These are phyloP conservation scores for Neostethus bicornis DNA, from an alignment of 2,797 vertebrate species.

Conservation along the genomic window DNA sequence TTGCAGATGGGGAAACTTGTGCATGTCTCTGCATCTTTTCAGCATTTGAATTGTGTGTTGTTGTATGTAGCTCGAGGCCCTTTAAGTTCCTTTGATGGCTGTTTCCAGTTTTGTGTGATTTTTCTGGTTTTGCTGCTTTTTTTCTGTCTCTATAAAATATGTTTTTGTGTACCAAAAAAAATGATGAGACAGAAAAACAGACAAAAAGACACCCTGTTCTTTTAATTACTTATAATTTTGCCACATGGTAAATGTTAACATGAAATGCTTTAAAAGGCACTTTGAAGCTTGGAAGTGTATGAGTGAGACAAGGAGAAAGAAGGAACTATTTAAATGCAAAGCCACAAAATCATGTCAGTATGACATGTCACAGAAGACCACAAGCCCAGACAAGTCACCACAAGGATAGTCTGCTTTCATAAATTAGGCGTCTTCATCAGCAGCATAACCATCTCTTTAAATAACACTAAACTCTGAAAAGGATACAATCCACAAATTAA, in stretches of 20 bases:
- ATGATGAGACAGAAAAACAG: neutral
- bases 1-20: neutral
- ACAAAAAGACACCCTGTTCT: neutral
- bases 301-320: no score
- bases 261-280: no score
- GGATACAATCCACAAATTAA: neutral
- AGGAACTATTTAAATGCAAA: no score
- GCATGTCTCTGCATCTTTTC: neutral
- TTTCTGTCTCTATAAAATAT: neutral
- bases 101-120: neutral
- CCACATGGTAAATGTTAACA: no score
- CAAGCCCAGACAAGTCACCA: neutral
- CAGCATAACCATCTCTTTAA: no score
- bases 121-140: neutral
- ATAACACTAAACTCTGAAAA: neutral
- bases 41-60: neutral
- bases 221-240: no score
- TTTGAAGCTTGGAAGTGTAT: no score
- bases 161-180: neutral
- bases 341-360: no score
- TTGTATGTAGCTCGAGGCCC: neutral
- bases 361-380: neutral
- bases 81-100: neutral
- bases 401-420: neutral
- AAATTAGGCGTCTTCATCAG: neutral